Conservation (phyloP, 2,797 vertebrate species). For the Melanotaenia trifasciata region DNA sequence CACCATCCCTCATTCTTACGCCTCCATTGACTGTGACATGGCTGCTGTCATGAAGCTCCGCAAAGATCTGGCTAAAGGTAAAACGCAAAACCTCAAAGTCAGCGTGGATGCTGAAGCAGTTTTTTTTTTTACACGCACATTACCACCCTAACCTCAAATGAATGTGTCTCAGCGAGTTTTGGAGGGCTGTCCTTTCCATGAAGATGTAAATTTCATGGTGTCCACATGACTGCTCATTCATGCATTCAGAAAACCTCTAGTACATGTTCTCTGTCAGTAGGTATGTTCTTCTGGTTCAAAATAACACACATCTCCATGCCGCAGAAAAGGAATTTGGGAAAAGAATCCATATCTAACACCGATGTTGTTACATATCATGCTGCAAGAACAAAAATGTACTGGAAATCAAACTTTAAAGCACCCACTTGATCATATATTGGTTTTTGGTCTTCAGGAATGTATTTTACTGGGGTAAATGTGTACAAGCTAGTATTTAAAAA, state of each 20-base stretch:
- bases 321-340: background rate
- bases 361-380: background rate
- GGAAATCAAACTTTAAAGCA: background rate
- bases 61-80: constrained; percentile 90
- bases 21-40: constrained; percentile 91
- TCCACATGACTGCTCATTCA: constrained; percentile 49
- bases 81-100: background rate
- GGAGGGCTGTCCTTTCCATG: constrained; percentile 26
- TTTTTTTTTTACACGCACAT: background rate
- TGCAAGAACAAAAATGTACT: background rate
- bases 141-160: background rate
- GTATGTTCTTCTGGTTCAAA: constrained; percentile 16
- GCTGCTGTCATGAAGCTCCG: constrained; percentile 89
- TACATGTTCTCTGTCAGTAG: constrained; percentile 23
- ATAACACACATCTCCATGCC: background rate
- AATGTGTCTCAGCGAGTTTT: constrained; percentile 11
- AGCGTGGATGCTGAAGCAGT: background rate
- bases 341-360: too few species aligned
- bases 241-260: constrained; percentile 14
- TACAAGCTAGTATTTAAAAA: too few species aligned
- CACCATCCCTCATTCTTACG: constrained; percentile 94
- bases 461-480: background rate
- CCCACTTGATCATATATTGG: background rate
- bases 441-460: background rate
- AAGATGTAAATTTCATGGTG: constrained; percentile 56